Evolutionary conservation across 2,888 invertebrate genomes (phyloP).

Genomic region (Anarsia innoxiella): DNA sequence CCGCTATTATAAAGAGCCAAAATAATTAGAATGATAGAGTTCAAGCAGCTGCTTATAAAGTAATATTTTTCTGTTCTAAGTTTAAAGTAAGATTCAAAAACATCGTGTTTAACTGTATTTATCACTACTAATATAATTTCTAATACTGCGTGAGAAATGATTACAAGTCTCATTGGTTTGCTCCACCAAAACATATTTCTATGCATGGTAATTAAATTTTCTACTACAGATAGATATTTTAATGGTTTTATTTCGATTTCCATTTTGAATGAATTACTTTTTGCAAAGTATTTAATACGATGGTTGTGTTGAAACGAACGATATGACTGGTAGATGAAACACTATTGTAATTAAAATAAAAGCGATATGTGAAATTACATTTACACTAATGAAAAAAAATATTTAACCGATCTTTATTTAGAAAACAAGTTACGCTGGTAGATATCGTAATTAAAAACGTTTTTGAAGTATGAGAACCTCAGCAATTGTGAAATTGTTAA

Average conservation of each 20-base stretch:
- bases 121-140: not conserved
- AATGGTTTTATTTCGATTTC: conserved; percentile 20
- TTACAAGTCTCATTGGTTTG: not conserved
- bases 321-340: no score
- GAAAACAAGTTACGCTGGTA: no score
- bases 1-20: not conserved
- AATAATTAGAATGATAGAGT: not conserved
- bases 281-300: no score
- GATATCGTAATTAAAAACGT: no score
- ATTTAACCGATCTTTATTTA: no score
- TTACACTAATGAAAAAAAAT: no score
- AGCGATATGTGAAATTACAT: no score
- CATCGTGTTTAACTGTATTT: no score
- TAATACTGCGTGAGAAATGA: not conserved
- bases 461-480: conserved; percentile 21
- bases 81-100: not conserved
- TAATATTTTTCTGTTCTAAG: not conserved
- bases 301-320: no score
- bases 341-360: no score
- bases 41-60: not conserved
- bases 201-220: conserved; percentile 24
- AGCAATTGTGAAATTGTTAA: conserved; percentile 32
- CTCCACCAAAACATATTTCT: conserved; percentile 17
- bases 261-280: no score
- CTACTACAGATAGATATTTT: conserved; percentile 20